phyloP scores from a whole-genome alignment of 2,797 vertebrate genomes.

The Champsocephalus gunnari region DNA sequence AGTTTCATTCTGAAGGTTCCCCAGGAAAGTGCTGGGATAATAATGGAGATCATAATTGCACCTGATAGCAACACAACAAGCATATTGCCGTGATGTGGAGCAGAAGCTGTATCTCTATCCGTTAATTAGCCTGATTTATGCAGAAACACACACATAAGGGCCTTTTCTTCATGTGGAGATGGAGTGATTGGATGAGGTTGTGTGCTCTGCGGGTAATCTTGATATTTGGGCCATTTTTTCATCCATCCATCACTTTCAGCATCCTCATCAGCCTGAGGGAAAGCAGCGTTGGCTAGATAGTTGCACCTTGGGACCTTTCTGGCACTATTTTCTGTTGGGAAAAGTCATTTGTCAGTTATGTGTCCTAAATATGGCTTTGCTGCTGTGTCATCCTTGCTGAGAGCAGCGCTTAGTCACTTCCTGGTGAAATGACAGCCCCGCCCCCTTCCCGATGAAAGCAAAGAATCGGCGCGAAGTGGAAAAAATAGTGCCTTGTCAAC shows the following conservation, averaged over 20 bases:
- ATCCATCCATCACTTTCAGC: slow-evolving; percentile 35
- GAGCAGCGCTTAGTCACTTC: no score
- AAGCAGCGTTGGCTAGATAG: slow-evolving; percentile 13
- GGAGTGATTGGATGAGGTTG: slow-evolving; percentile 4
- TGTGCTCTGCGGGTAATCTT: slow-evolving; percentile 13
- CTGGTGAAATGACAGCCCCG: no score
- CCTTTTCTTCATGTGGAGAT: background rate
- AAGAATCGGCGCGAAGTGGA: no score
- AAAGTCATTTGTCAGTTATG: slow-evolving; percentile 27
- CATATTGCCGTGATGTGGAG: slow-evolving; percentile 2
- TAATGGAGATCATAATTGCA: slow-evolving; percentile 31
- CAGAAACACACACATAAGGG: slow-evolving; percentile 1
- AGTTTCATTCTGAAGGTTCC: slow-evolving; percentile 20
- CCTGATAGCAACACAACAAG: slow-evolving; percentile 35
- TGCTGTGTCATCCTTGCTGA: slow-evolving; percentile 14
- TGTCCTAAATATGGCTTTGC: background rate
- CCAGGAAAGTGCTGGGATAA: slow-evolving; percentile 10
- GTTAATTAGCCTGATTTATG: slow-evolving; percentile 29
- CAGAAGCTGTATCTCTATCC: slow-evolving; percentile 23
- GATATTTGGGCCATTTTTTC: slow-evolving; percentile 37
- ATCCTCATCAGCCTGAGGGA: slow-evolving; percentile 13
- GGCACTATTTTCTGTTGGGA: background rate
- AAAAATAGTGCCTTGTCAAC: no score
- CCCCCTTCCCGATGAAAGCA: no score
- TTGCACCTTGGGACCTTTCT: slow-evolving; percentile 60